Evolutionary conservation across 2,113 vertebrate genomes (phyloP).

Genomic region (Leptobrachium leishanense): DNA sequence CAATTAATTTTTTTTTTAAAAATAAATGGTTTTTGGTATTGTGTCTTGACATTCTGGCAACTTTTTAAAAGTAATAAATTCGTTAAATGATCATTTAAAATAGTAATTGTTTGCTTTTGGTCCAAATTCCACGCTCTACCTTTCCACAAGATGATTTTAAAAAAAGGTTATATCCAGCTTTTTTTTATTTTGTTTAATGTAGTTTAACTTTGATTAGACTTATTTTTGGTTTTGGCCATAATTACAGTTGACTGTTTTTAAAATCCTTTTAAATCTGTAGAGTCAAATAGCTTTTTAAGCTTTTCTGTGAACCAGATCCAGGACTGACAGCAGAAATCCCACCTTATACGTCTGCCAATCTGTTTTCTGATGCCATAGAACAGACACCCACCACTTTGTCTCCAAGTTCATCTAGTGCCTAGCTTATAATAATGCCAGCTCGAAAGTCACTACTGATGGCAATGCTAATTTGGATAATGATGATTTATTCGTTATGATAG

Average conservation of each 20-base stretch:
- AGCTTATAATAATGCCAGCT: slow-evolving; percentile 30
- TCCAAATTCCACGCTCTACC: too few species aligned
- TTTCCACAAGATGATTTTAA: too few species aligned
- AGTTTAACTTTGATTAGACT: background rate
- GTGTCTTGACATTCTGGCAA: too few species aligned
- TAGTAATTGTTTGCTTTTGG: too few species aligned
- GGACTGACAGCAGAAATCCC: slow-evolving; percentile 1
- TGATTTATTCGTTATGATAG: slow-evolving; percentile 45
- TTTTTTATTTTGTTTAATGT: background rate
- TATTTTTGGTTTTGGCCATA: background rate
- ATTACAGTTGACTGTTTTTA: slow-evolving; percentile 8
- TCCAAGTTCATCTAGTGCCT: slow-evolving; percentile 16
- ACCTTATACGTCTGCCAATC: slow-evolving; percentile 11
- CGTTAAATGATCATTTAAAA: too few species aligned
- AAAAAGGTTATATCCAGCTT: background rate
- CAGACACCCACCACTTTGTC: slow-evolving; percentile 9
- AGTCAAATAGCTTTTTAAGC: slow-evolving; percentile 5
- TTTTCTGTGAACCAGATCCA: slow-evolving; percentile 1
- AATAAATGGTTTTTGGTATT: too few species aligned
- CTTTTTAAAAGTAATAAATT: too few species aligned
- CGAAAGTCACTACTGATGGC: slow-evolving; percentile 35
- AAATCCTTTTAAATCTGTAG: background rate
- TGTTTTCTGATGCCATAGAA: background rate
- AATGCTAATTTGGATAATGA: slow-evolving; percentile 43
- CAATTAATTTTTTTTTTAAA: too few species aligned